Evolutionary conservation across 2,888 invertebrate genomes (phyloP), one percentile per base, ranked within the genome.

Genomic region (Tenodera sinensis): DNA sequence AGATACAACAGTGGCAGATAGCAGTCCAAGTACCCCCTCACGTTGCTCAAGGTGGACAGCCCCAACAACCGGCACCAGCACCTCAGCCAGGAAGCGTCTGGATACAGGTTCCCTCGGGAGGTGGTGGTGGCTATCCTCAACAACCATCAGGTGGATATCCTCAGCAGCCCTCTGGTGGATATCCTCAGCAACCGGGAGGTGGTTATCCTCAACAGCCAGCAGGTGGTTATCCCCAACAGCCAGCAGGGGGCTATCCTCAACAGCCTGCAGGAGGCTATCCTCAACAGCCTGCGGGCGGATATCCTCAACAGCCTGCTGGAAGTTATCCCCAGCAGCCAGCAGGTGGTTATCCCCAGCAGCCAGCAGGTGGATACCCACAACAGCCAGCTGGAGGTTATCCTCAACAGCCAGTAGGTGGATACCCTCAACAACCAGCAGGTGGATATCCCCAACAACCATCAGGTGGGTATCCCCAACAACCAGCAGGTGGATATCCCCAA

Each of bases 1-100:
- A 92, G 88, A 91, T 92, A 27, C 92, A 92, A 89, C 92, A 92
- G 89, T 92, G 92, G 91, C 92, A 92, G 89, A 91, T 92, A 27
- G 91, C 92, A 1, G 91, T 92, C 30, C 91, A 91, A 20, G 88
- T 91, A 20, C 91, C 92, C 0, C 91, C 91, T 27, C 84, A 88
- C 8, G 88, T 54, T 25, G 84, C 88, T 20, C 85, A 85, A 30
- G 89, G 89, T 30, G 89, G 88, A 47, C 90, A 86, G 34, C 89
- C 90, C 14, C 91, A 91, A 34, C 89, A 88, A 42, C 85, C 89
- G 54, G 54, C 28, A 14, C 42, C 54, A 27, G 81, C 89, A 12
- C 90, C 85, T 84, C 89, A 28, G 34, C 90, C 90, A 20, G 90
- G 91, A 14, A 90, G 88, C 42, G 90, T 91, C 42, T 91, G 91